Conservation (phyloP, 2,888 invertebrate species). For the Spisula subtruncata region DNA sequence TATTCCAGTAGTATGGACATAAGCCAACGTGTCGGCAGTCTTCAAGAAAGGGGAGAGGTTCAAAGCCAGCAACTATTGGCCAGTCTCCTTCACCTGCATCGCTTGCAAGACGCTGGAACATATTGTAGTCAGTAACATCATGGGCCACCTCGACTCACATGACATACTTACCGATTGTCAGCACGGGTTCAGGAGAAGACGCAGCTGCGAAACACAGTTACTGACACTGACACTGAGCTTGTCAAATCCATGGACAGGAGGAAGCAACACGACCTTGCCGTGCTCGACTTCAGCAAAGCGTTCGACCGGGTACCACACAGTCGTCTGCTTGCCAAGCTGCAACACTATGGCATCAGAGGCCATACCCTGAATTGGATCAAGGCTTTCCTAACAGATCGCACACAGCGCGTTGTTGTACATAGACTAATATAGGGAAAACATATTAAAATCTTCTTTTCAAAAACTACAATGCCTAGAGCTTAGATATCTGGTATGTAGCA, state of each 20-base stretch:
- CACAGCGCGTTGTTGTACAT: slow-evolving; percentile 38
- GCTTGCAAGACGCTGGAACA: no score
- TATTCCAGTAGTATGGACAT: neutral
- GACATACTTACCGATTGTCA: no score
- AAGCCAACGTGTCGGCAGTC: neutral
- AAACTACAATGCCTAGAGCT: no score
- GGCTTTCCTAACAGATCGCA: slow-evolving; percentile 41
- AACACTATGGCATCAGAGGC: slow-evolving; percentile 48
- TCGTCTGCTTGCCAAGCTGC: slow-evolving; percentile 39
- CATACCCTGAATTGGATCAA: slow-evolving; percentile 37
- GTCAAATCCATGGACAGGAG: neutral
- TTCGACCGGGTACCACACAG: slow-evolving; percentile 53
- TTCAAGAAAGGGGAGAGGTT: no score
- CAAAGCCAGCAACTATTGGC: neutral
- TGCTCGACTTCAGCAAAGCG: slow-evolving; percentile 49
- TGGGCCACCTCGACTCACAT: no score
- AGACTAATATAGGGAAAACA: no score
- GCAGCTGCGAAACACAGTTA: neutral
- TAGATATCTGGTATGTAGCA: no score
- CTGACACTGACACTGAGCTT: neutral
- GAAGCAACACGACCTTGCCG: neutral
- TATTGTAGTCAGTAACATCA: no score
- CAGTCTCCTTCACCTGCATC: neutral
- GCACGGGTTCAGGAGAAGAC: neutral
- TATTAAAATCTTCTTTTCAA: no score